These are phyloP conservation scores for Rhaphigaster nebulosa DNA, from an alignment of 2,888 invertebrate species.

Conservation along the genomic window DNA sequence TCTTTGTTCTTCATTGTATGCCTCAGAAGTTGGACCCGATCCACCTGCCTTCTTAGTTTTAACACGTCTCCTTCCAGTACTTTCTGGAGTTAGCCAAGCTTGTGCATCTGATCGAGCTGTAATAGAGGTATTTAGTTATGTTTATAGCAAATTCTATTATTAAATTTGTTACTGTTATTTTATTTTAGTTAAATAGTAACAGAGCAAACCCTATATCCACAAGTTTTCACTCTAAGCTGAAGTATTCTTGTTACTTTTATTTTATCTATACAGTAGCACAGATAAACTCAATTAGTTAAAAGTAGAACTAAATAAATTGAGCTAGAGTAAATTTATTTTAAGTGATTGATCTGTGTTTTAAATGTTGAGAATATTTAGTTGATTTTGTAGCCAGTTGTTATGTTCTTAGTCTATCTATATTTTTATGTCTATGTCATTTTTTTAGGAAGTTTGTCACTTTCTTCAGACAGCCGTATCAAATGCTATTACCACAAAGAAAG, in stretches of 20 bases:
- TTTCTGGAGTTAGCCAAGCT: slow-evolving; percentile 74
- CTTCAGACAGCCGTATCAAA: slow-evolving; percentile 77
- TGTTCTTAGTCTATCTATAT: background rate
- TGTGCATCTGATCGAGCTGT: slow-evolving; percentile 77
- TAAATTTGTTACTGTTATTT: background rate
- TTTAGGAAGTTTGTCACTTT: slow-evolving; percentile 80
- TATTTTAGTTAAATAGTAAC: background rate
- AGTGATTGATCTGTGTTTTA: background rate
- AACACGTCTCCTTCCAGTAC: slow-evolving; percentile 76
- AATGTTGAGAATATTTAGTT: background rate
- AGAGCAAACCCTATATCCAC: too few relatives aligned
- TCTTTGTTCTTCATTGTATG: slow-evolving; percentile 75
- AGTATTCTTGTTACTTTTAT: too few relatives aligned
- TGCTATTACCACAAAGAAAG: slow-evolving; percentile 55
- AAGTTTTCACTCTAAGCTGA: too few relatives aligned
- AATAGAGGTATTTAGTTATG: slow-evolving; percentile 72
- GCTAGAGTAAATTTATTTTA: background rate
- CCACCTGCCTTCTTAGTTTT: slow-evolving; percentile 75
- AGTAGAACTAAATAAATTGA: background rate
- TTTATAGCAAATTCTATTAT: background rate
- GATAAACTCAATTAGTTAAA: too few relatives aligned
- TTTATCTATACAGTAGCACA: too few relatives aligned
- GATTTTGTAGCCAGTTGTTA: background rate
- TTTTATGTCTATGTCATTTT: slow-evolving; percentile 62
- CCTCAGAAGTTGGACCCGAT: slow-evolving; percentile 65